Base-by-base conservation (phyloP, 2,797 vertebrate genomes). In the Selene dorsalis region DNA sequence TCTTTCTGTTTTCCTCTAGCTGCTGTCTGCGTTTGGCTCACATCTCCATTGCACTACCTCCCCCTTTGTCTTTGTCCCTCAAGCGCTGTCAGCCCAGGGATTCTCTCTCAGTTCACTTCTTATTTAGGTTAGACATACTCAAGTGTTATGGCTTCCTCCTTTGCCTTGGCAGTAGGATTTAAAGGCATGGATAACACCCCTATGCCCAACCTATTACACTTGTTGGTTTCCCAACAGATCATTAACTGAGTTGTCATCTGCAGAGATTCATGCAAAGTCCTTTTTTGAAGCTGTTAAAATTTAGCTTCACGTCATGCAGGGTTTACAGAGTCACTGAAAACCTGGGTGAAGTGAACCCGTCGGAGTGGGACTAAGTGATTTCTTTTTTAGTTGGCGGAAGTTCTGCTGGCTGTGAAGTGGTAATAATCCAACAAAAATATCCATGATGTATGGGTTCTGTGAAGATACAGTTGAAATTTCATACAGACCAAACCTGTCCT, bases 61-160 rank as follows among this genome's bases (percentile, higher is more conserved):
- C 63, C 55, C 28, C 53, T 61, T 73, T 75, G 66, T 82, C 52
- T 81, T 64, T 83, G 70, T 69, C 69, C 70, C 85, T 75, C 30
- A 48, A 80, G 63, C 43, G 16, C 78, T 41, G 82, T 86, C 84
- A 83, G 68, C 83, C 75, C 80, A 77, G 73, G 72, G 77, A 89
- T 82, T 90, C 65, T 83, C 87, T 89, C 82, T 92, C 79, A 91
- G 80, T 89, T 90, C 79, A 87, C 77, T 90, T 91, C 83, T 88
- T 90, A 93, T 94, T 89, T 92, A 90, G 88, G 89, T 91, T 92
- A 91, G 75, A 85, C 62, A 32, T 73, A 76, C 80, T 90, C 72
- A 20, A 85, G 75, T 89, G 83, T 87, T 86, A 77, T 74, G 70
- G 59, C 71, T 78, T 88, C 61, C 77, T 80, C 48, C 57, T 74